Evolutionary conservation across 2,113 vertebrate genomes (phyloP), one percentile per base, ranked within the genome.

Genomic region (Gallinago jamesoni): DNA sequence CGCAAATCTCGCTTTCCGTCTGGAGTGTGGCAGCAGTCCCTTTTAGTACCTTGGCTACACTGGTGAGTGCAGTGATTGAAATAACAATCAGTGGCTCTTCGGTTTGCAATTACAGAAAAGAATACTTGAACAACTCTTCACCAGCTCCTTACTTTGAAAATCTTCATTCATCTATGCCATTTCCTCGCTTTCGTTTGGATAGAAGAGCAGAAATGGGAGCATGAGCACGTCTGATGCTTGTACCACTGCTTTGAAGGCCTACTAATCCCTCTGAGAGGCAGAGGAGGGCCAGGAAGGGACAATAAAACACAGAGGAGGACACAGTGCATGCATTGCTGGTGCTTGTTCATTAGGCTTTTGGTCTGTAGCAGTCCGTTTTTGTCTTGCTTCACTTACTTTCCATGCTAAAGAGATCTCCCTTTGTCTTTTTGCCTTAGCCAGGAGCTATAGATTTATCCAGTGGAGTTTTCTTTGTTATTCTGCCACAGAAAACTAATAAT

Each of bases 401-500:
- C 74, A 27, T 76, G 52, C 50, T 48, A 74, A 3, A 91, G 79
- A 94, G 80, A 83, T 83, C 77, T 83, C 69, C 31, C 57, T 76
- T 94, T 84, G 86, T 93, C 55, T 80, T 89, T 78, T 75, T 82
- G 31, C 82, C 60, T 50, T 72, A 79, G 64, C 77, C 77, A 96
- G 81, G 87, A 96, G 90, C 74, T 92, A 89, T 1, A 0, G 70
- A 85, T 89, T 52, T 92, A 89, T 89, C 75, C 9, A 28, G 57
- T 94, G 62, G 94, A 47, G 30, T 96, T 94, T 70, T 87, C 91
- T 94, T 96, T 95, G 90, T 93, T 96, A 66, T 39, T 93, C 70
- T 96, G 92, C 83, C 89, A 90, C 83, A 94, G 87, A 97, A 97
- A 96, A 93, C 62, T 83, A 84, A 85, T 95, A 94, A 83, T 96